Base-by-base conservation (phyloP, 2,797 vertebrate genomes). In the Hippoglossus hippoglossus region DNA sequence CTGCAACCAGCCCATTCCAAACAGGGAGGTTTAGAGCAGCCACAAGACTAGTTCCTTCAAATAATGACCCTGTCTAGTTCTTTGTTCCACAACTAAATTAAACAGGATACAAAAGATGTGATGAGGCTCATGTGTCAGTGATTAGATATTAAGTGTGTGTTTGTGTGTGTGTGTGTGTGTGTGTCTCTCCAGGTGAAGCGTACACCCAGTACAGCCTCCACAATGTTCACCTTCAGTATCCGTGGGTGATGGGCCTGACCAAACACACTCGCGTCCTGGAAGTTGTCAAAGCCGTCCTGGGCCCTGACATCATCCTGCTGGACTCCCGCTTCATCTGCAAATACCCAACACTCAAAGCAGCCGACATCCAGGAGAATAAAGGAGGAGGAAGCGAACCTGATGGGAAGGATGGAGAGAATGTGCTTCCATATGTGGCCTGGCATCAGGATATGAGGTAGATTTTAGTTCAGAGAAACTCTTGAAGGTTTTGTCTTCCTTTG, bases 281-380 rank as follows among this genome's bases (percentile, higher is more conserved):
- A 57, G 79, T 83, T 46, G 73, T 95, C 66, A 84, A 73, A 63
- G 83, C 91, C 5, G 39, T 92, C 72, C 73, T 96, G 76, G 95
- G 94, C 10, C 86, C 89, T 1, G 89, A 96, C 13, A 82, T 96
- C 69, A 90, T 96, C 46, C 87, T 96, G 50, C 89, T 96, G 39
- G 95, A 96, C 84, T 95, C 95, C 13, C 91, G 93, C 49, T 96
- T 96, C 81, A 96, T 96, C 86, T 96, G 95, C 67, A 96, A 95
- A 91, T 96, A 95, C 78, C 94, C 95, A 4, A 49, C 77, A 12
- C 46, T 83, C 60, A 79, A 70, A 28, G 15, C 70, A 6, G 68
- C 12, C 2, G 28, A 71, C 25, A 3, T 24, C 31, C 34, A 55
- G 58, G 47, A 52, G 24, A 51, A 39, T 3, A 62, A 59, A 16